Evolutionary conservation across 2,888 invertebrate species (phyloP).

Genomic region (Brenthis ino): DNA sequence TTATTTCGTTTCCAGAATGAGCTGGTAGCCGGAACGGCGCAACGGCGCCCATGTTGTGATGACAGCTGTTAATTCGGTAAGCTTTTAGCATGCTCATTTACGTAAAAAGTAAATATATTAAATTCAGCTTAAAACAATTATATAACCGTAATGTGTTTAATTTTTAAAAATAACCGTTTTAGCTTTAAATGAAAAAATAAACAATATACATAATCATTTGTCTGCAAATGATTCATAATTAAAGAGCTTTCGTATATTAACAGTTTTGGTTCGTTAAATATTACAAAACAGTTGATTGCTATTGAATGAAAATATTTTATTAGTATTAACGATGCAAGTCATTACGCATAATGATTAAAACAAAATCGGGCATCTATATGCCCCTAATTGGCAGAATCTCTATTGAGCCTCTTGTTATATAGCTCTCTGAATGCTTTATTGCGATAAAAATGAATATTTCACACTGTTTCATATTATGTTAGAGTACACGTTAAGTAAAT

Average conservation of each 20-base stretch:
- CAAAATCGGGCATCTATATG: constrained; percentile 42
- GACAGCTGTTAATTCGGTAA: constrained; percentile 86
- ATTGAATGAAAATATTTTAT: constrained; percentile 18
- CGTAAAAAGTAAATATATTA: constrained; percentile 14
- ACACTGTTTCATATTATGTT: background rate
- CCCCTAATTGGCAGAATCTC: constrained; percentile 65
- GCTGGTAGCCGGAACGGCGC: constrained; percentile 51
- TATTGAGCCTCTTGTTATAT: constrained; percentile 47
- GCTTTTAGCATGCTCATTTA: constrained; percentile 45
- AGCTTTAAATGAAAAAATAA: background rate
- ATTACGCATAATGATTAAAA: constrained; percentile 31
- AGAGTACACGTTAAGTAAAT: constrained; percentile 3
- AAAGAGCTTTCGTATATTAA: background rate
- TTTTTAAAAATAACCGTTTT: constrained; percentile 1
- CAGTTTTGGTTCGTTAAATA: constrained; percentile 15
- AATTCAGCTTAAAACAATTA: constrained; percentile 5
- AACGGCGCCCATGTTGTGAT: constrained; percentile 70
- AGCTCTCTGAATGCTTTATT: constrained; percentile 19
- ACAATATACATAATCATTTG: background rate
- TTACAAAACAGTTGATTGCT: constrained; percentile 17
- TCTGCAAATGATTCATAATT: background rate
- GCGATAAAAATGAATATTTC: constrained; percentile 15
- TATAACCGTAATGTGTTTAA: constrained; percentile 8
- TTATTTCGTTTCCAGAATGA: constrained; percentile 73
- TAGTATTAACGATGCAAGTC: constrained; percentile 13